Evolutionary conservation across 2,888 invertebrate genomes (phyloP), one percentile per base, ranked within the genome.

Genomic region (Lypha dubia): DNA sequence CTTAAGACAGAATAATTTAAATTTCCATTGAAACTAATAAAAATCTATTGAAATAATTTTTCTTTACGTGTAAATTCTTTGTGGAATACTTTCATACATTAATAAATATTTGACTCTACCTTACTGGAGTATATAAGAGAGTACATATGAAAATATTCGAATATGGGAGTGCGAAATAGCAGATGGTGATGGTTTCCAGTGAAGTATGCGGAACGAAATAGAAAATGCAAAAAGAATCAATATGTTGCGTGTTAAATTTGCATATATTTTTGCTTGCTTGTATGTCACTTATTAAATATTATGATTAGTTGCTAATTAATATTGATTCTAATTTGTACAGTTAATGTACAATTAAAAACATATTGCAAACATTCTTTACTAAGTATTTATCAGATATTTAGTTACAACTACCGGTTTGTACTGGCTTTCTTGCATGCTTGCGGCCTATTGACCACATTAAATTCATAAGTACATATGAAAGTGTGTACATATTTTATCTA

Each of bases 221-320:
- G 22, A 17, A n/a, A 75, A 35, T 24, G 44, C 5, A 51, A 13
- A 46, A 44, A 20, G 9, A 60, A 38, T 35, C 20, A 73, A 56
- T 56, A 35, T 49, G 15, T 75, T 83, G 70, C 68, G 70, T 79
- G 79, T 70, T 49, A 6, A 58, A 70, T 58, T 65, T 65, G 56
- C 56, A 70, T 70, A 51, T 58, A 20, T 49, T 80, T 49, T 67
- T 67, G 22, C 24, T 56, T 84, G 70, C 7, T 49, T 49, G n/a
- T n/a, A n/a, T n/a, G 49, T 74, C 74, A 63, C 15, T 71, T 83
- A 74, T 70, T 67, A 65, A 56, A 77, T 77, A 68, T 77, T 81
- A 77, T 84, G 76, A 81, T 81, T 68, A 81, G 81, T 81, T 77
- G 56, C 49, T 79, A 84, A 81, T 81, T 84, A 84, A 84, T 79